Evolutionary conservation across 2,113 vertebrate species (phyloP), one percentile per base, ranked within the genome.

Genomic region (Megalops atlanticus): DNA sequence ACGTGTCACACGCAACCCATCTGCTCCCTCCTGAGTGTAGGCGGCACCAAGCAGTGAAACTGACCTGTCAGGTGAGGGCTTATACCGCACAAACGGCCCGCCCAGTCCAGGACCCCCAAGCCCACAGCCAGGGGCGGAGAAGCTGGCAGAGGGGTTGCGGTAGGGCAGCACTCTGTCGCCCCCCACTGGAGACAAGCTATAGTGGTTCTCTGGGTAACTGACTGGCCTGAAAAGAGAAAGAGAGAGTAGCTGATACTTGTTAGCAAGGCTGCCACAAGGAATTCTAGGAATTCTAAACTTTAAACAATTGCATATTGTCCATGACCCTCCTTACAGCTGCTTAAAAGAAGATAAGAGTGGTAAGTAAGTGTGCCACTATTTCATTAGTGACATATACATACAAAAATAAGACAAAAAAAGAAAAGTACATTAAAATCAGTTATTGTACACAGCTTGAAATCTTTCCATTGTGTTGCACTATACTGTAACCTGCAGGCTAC

Each of bases 141-240:
- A 98, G 86, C 96, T 98, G 84, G 96, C 94, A 0, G 96, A 97
- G 70, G 96, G 94, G 84, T 97, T 97, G 49, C 96, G 93, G 90
- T 97, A 96, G 11, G 95, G 89, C 84, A 94, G 89, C 16, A 79
- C 77, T 91, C 95, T 91, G 85, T 97, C 96, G 2, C 90, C 87
- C 71, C 92, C 95, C 16, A 90, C 92, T 80, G 95, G 94, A 38
- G 93, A 92, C 77, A 96, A 74, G 38, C 84, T 90, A 84, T 94
- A 96, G 43, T 97, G 95, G 54, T 96, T 97, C 88, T 98, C 97
- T 3, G 97, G 97, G 86, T 96, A 98, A 83, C 97, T 98, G 86
- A 98, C 95, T 0, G 97, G 97, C 89, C 97, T 98, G 86, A 14
- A 80, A 49, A 43, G 24, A 71, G 39, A 27, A 12, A 7, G 64